phyloP scores from a whole-genome alignment of 2,113 vertebrate genomes.

The Campylomormyrus tamandua region DNA sequence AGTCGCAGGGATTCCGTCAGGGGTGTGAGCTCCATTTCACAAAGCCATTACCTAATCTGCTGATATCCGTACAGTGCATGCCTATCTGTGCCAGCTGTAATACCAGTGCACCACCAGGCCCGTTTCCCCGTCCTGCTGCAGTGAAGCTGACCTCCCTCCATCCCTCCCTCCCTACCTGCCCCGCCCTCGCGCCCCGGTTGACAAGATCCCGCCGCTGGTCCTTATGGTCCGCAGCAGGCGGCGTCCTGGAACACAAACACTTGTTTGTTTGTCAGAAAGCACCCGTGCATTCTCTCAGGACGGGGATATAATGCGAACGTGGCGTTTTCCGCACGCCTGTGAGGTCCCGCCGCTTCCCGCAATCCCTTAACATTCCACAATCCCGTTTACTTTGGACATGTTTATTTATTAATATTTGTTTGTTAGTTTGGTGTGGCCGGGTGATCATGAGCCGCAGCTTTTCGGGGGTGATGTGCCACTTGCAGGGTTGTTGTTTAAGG shows the following conservation, averaged over 20 bases:
- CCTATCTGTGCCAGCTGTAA: not conserved
- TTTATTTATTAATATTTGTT: conserved; percentile 18
- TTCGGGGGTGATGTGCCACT: not conserved
- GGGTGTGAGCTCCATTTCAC: conserved; percentile 23
- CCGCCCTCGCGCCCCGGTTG: not conserved
- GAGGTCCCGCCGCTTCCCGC: not conserved
- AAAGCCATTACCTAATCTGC: conserved; percentile 33
- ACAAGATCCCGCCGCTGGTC: not conserved
- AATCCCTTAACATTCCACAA: conserved; percentile 5
- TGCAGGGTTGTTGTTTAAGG: not conserved
- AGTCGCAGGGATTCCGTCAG: conserved; percentile 26
- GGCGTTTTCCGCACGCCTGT: not conserved
- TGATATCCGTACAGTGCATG: conserved; percentile 17
- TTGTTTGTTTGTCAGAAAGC: conserved; percentile 4
- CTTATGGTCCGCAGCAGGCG: not conserved
- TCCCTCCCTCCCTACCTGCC: not conserved
- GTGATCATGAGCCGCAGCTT: not conserved
- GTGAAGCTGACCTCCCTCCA: not conserved
- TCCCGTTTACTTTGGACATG: conserved; percentile 12
- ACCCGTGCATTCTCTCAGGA: not conserved
- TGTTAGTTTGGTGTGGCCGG: not conserved
- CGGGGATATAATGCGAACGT: not conserved
- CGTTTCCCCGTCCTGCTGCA: not conserved
- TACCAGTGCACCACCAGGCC: not conserved
- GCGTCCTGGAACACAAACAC: not conserved